phyloP scores from a whole-genome alignment of 2,888 invertebrate genomes.

The Aporophyla lueneburgensis region DNA sequence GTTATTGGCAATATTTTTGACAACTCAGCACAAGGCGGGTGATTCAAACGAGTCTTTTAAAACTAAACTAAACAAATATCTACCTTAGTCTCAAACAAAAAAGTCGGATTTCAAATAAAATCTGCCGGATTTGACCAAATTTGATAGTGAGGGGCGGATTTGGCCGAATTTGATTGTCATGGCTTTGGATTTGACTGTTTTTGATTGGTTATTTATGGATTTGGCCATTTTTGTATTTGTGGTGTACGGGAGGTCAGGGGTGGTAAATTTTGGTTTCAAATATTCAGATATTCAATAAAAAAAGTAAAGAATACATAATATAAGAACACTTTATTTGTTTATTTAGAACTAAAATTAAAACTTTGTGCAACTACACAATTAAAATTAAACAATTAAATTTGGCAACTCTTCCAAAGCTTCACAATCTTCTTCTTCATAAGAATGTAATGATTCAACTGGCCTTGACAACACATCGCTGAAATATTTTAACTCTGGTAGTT shows the following conservation, averaged over 20 bases:
- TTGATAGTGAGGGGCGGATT: constrained; percentile 40
- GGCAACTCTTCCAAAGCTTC: constrained; percentile 21
- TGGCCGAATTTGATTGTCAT: constrained; percentile 41
- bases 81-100: constrained; percentile 48
- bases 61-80: constrained; percentile 48
- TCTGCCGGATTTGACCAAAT: constrained; percentile 46
- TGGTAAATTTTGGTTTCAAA: constrained; percentile 49
- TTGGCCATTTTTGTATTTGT: constrained; percentile 48
- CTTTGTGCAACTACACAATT: constrained; percentile 26
- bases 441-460: constrained; percentile 36
- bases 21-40: constrained; percentile 44
- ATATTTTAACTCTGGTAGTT: constrained; percentile 12
- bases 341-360: constrained; percentile 21
- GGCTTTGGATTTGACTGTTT: constrained; percentile 49
- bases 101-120: constrained; percentile 43
- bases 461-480: constrained; percentile 47
- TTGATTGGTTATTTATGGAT: constrained; percentile 47
- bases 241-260: constrained; percentile 44
- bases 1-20: constrained; percentile 46
- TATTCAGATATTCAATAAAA: constrained; percentile 44
- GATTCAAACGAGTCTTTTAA: constrained; percentile 49
- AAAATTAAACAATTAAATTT: constrained; percentile 21
- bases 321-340: constrained; percentile 21
- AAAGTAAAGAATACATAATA: constrained; percentile 35
- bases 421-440: constrained; percentile 24